Conservation (phyloP, 2,113 vertebrate genomes). For the Acinonyx jubatus region DNA sequence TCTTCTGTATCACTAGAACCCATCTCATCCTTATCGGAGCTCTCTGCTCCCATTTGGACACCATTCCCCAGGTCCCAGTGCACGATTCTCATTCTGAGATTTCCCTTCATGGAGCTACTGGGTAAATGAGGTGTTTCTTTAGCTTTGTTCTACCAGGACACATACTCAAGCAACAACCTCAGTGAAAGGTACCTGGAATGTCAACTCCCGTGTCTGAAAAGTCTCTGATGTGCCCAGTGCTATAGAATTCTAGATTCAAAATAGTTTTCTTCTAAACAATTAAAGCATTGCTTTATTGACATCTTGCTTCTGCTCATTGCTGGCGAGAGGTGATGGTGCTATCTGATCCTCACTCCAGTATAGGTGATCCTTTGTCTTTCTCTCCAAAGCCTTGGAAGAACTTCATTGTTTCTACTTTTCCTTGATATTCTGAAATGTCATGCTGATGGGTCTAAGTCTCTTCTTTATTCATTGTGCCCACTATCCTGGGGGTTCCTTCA, state of each 20-base stretch:
- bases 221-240: background rate
- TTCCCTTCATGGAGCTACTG: background rate
- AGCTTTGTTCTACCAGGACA: background rate
- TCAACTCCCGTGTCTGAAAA: background rate
- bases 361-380: background rate
- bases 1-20: rapidly evolving
- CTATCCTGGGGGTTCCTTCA: background rate
- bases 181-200: background rate
- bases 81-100: rapidly evolving
- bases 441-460: background rate
- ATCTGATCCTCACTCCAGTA: rapidly evolving
- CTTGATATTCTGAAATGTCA: background rate
- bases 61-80: rapidly evolving
- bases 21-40: rapidly evolving
- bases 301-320: rapidly evolving
- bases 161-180: background rate
- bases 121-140: too few species aligned
- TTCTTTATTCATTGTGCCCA: background rate
- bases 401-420: rapidly evolving
- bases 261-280: background rate
- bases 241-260: background rate
- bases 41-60: rapidly evolving
- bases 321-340: rapidly evolving
- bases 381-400: background rate
- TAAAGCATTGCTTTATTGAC: rapidly evolving